Conservation (phyloP, 2,113 vertebrate genomes). For the Centropus unirufus region DNA sequence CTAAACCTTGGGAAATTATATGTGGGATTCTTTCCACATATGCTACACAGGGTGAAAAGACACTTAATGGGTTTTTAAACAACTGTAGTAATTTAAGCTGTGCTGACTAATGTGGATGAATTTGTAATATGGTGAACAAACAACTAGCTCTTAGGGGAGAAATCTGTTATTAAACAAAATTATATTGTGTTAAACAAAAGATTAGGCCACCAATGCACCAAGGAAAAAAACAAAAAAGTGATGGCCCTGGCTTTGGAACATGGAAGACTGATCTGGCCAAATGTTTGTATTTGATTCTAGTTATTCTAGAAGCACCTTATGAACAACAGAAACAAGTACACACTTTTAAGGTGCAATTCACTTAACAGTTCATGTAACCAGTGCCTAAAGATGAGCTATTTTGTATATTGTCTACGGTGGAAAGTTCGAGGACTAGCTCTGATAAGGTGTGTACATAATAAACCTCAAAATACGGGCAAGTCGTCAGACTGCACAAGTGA, state of each 20-base stretch:
- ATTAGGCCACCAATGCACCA: background rate
- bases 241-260: background rate
- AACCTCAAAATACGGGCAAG: background rate
- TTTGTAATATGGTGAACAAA: background rate
- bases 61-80: constrained; percentile 7
- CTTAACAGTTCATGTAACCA: background rate
- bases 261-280: background rate
- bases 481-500: background rate
- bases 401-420: background rate
- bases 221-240: background rate
- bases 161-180: background rate
- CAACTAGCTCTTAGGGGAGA: background rate
- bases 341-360: background rate
- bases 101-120: background rate
- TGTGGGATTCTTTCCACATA: background rate
- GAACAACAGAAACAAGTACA: background rate
- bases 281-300: background rate
- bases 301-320: background rate
- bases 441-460: background rate
- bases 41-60: background rate
- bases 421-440: background rate
- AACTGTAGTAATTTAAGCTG: background rate
- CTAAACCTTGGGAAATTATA: background rate
- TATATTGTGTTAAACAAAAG: background rate
- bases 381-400: background rate